Evolutionary conservation across 2,888 invertebrate genomes (phyloP).

Genomic region (Stegophylla sp.): DNA sequence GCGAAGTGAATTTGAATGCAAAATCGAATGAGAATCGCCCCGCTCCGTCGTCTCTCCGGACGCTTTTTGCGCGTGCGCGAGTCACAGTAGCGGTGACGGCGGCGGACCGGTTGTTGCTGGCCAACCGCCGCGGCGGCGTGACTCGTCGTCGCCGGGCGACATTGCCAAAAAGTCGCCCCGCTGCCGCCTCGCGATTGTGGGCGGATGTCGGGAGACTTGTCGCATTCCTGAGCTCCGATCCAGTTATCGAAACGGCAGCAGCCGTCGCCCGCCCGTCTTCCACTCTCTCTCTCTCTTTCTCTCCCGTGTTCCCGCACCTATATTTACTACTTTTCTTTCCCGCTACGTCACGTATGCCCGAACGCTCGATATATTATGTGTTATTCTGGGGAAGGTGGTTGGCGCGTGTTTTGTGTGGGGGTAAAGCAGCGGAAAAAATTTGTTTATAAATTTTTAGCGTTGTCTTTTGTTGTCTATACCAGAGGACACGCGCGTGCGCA

Average conservation of each 20-base stretch:
- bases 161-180: slow-evolving; percentile 47
- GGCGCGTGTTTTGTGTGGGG: too few species aligned
- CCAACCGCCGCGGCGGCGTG: slow-evolving; percentile 8
- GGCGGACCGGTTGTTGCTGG: slow-evolving; percentile 31
- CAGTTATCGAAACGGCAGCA: slow-evolving; percentile 42
- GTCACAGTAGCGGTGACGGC: background rate
- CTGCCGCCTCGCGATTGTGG: background rate
- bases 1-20: slow-evolving; percentile 1
- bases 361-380: too few species aligned
- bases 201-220: background rate
- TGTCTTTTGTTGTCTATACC: too few species aligned
- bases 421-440: background rate
- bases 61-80: background rate
- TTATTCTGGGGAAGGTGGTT: too few species aligned
- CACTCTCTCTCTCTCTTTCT: background rate
- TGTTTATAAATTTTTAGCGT: slow-evolving; percentile 25
- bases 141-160: slow-evolving; percentile 41
- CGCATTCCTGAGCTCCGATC: slow-evolving; percentile 54
- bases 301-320: background rate
- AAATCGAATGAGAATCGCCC: slow-evolving; percentile 45
- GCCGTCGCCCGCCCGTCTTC: background rate
- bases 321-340: background rate
- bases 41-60: background rate
- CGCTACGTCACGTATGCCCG: too few species aligned
- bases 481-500: too few species aligned